Evolutionary conservation across 2,797 vertebrate genomes (phyloP), one percentile per base, ranked within the genome.

Genomic region (Paramormyrops hopkinsi): DNA sequence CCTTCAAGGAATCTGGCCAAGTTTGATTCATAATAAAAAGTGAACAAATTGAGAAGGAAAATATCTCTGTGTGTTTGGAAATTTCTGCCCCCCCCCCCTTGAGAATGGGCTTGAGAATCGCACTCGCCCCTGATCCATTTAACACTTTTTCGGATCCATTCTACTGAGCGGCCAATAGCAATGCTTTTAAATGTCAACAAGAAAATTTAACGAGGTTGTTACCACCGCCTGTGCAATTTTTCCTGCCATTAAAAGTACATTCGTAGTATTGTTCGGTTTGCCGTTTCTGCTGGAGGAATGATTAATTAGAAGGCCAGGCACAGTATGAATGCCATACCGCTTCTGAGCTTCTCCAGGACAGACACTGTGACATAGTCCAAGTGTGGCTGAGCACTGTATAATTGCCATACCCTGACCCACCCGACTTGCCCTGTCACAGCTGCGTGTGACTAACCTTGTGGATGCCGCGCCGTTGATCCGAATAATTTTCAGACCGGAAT

Each of bases 391-490:
- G 9, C 37, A 7, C 29, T 41, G 14, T 46, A 59, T 50, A 25
- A 51, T 12, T 11, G 2, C 37, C 9, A 33, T 17, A 19, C 50
- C 29, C 85, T 56, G 85, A 17, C 50, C 41, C 88, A 48, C 87
- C 88, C 54, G 12, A 2, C 54, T 69, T 6, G 33, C 17, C 73
- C 46, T 73, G 50, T 79, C 89, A 76, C 92, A 92, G 89, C 89
- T 92, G 91, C 86, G 54, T 89, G 88, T 92, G 91, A 92, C 76
- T 92, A 92, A 92, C 50, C 48, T 56, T 76, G 54, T 0, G 19
- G 59, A 87, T 53, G 86, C 82, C 48, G 2, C 14, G 8, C 84
- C 88, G 48, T 89, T 89, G 83, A 91, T 90, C 85, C 83, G 90
- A 89, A 89, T 89, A 73, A 89, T 88, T 29, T 46, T 87, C 88